These are phyloP conservation scores for Strigamia transsilvanica DNA, from an alignment of 2,888 invertebrate species.

Conservation along the genomic window DNA sequence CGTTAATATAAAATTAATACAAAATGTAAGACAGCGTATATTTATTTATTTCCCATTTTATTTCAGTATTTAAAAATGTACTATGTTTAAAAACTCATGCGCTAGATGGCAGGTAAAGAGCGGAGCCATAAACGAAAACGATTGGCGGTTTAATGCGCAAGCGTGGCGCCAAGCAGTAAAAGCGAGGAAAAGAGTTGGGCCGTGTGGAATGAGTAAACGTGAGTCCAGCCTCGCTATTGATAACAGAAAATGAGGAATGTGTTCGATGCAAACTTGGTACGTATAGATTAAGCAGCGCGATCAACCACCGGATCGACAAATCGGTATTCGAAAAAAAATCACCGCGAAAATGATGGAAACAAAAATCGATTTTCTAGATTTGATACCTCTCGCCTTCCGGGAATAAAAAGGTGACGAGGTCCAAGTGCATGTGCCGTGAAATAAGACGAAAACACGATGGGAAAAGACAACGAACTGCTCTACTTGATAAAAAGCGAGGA, in stretches of 20 bases:
- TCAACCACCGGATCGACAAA: too few relatives aligned
- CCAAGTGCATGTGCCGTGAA: not conserved
- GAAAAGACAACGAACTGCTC: slow-evolving; percentile 24
- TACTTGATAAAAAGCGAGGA: slow-evolving; percentile 2
- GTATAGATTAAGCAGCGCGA: not conserved
- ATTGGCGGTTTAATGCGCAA: slow-evolving; percentile 7
- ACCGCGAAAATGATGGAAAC: not conserved
- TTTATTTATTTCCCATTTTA: too few relatives aligned
- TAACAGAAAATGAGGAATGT: not conserved
- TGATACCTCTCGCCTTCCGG: not conserved
- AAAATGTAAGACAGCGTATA: too few relatives aligned
- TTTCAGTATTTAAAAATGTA: too few relatives aligned
- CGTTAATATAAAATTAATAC: too few relatives aligned
- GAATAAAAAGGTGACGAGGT: slow-evolving; percentile 20
- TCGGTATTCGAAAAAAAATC: not conserved
- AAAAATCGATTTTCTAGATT: slow-evolving; percentile 20
- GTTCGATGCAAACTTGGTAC: not conserved
- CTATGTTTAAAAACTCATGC: not conserved
- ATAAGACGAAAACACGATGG: not conserved
- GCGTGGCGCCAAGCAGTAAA: slow-evolving; percentile 13
- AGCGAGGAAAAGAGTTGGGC: not conserved
- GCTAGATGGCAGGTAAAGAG: not conserved
- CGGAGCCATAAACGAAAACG: not conserved
- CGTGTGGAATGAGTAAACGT: not conserved
- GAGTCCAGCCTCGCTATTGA: slow-evolving; percentile 1